Percentiles rank a stretch among this genome's conserved stretches.
These are phyloP conservation scores for Colletes gigas DNA, from an alignment of 1,140 invertebrate genomes.

Conservation along the genomic window DNA sequence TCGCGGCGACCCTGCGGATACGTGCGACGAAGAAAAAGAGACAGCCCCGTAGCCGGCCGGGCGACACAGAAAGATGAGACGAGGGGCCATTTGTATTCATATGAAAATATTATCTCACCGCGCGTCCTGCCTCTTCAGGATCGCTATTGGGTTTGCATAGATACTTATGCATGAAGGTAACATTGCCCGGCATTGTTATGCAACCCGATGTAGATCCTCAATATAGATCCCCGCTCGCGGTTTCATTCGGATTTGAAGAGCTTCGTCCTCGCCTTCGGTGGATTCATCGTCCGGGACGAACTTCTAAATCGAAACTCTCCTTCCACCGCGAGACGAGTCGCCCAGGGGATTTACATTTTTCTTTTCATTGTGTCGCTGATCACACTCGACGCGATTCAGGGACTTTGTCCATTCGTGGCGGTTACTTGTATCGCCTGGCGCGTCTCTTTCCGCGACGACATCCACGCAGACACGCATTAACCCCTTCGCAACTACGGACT, in stretches of 20 bases:
- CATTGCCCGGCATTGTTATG: slow-evolving; percentile 71
- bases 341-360: slow-evolving; percentile 20
- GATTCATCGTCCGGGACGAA: slow-evolving; percentile 41
- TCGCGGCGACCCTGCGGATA: slow-evolving; percentile 62
- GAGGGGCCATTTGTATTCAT: slow-evolving; percentile 70
- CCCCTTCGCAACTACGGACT: too few relatives aligned
- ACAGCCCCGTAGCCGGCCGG: slow-evolving; percentile 24
- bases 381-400: background rate
- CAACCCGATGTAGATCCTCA: slow-evolving; percentile 69
- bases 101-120: slow-evolving; percentile 72
- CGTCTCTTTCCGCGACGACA: too few relatives aligned
- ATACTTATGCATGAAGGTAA: slow-evolving; percentile 73
- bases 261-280: slow-evolving; percentile 58
- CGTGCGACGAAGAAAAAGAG: slow-evolving; percentile 36
- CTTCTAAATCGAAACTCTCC: slow-evolving; percentile 39
- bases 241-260: slow-evolving; percentile 69
- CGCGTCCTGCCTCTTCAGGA: slow-evolving; percentile 70
- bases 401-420: background rate
- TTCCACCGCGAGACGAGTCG: background rate
- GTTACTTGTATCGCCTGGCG: too few relatives aligned
- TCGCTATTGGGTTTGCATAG: slow-evolving; percentile 73
- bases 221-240: slow-evolving; percentile 66
- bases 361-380: slow-evolving; percentile 6
- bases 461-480: too few relatives aligned
- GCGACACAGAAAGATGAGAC: slow-evolving; percentile 16